Conservation (phyloP, 2,113 vertebrate species). For the Myocastor coypus region DNA sequence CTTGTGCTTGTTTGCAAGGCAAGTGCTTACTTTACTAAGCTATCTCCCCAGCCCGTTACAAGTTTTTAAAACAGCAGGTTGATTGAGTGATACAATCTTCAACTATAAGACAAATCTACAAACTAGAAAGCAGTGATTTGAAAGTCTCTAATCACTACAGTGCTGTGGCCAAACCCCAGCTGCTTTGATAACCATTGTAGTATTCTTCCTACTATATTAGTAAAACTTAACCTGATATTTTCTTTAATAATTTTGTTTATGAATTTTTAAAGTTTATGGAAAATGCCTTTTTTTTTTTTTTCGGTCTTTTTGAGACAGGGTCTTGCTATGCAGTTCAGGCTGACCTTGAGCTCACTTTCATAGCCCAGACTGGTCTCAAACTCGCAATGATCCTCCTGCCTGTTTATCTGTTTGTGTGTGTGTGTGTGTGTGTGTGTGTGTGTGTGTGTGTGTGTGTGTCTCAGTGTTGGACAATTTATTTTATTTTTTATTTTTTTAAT, state of each 20-base stretch:
- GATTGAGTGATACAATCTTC: not conserved
- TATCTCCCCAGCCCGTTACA: not conserved
- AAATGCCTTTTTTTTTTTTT: no score
- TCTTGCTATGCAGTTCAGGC: no score
- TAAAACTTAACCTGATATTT: not conserved
- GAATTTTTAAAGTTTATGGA: not conserved
- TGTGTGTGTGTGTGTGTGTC: no score
- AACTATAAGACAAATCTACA: not conserved
- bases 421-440: no score
- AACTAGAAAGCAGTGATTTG: not conserved
- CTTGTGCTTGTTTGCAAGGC: not conserved
- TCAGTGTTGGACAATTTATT: no score
- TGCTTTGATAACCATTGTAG: not conserved
- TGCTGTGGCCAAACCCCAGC: not conserved
- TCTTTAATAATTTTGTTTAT: slow-evolving; percentile 22
- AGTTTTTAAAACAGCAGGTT: not conserved
- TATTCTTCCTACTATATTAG: not conserved
- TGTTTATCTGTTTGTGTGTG: no score
- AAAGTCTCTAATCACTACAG: not conserved
- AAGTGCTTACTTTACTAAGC: not conserved
- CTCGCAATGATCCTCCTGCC: no score
- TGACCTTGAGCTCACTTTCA: no score
- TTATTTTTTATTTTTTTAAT: no score
- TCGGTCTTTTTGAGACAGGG: not conserved
- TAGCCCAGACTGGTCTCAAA: no score